Base-by-base conservation (phyloP, 2,888 invertebrate genomes). In the Exocentrus adspersus region DNA sequence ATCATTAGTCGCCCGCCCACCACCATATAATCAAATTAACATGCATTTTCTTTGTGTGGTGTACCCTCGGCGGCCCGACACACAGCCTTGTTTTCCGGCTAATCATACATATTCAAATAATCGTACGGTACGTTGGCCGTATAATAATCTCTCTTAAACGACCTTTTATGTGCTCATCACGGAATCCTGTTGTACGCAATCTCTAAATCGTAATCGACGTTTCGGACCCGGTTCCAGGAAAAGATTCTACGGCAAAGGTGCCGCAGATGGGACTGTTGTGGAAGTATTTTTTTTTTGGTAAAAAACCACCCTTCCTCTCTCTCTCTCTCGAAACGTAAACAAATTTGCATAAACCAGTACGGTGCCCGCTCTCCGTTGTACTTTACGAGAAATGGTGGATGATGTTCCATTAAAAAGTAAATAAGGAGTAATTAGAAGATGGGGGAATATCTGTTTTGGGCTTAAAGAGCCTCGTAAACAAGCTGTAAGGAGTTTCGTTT, bases 351-450 rank as follows among this genome's bases (percentile, higher is more conserved):
- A 51, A 30, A 30, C 12, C 10, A 12, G 1, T 30, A n/a, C 16
- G 14, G 12, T 21, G 20, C 17, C 16, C 20, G 30, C 24, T 51
- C 5, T 32, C 5, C 32, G 32, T 9, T 30, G 10, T 4, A 9
- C 14, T 16, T 9, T 5, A 30, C 28, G 51, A 17, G 7, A 1
- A 51, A 17, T 14, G 2, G 16, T 16, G 2, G 14, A 30, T 24
- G 30, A 14, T 28, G 17, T 51, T 16, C 30, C 51, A 51, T 51
- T 51, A 51, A 51, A 51, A 51, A 51, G 51, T 30, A 51, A 51
- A 51, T 51, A 24, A 28, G 24, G n/a, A 30, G 30, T 48, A 43
- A 43, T 43, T 43, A 43, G 2, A 20, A 20, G 17, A 5, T 7
- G 17, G n/a, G 9, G 19, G n/a, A 37, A 37, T 12, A 9, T 37